Evolutionary conservation across 2,113 vertebrate species (phyloP).

Genomic region (Archilochus colubris): DNA sequence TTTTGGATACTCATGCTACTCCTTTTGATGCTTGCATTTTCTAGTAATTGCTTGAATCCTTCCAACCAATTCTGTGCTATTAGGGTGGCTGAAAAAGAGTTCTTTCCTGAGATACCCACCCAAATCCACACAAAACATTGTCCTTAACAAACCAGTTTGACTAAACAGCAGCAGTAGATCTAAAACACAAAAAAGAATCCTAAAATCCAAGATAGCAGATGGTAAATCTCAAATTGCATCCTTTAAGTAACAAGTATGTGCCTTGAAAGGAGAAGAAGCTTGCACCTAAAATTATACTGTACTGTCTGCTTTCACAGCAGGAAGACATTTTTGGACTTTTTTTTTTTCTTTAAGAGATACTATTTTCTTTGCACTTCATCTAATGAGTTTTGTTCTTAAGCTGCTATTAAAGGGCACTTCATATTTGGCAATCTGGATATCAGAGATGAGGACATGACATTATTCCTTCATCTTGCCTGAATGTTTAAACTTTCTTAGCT

Average conservation of each 20-base stretch:
- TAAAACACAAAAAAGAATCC: neutral
- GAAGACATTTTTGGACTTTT: constrained; percentile 32
- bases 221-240: constrained; percentile 50
- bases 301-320: constrained; percentile 41
- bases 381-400: constrained; percentile 54
- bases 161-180: constrained; percentile 18
- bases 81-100: neutral
- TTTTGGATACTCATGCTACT: neutral
- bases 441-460: constrained; percentile 26
- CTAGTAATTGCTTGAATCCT: neutral
- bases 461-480: constrained; percentile 49
- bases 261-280: constrained; percentile 43
- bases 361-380: constrained; percentile 33
- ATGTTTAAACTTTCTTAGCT: constrained; percentile 30
- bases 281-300: constrained; percentile 56
- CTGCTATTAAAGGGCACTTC: constrained; percentile 52
- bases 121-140: neutral
- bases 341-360: neutral
- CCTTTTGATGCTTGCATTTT: neutral
- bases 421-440: constrained; percentile 48
- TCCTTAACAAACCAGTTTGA: constrained; percentile 5
- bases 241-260: constrained; percentile 65
- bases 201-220: constrained; percentile 54
- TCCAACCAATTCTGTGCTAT: neutral
- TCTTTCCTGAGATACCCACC: neutral